Evolutionary conservation across 2,888 invertebrate species (phyloP).

Genomic region (Nomada flava): DNA sequence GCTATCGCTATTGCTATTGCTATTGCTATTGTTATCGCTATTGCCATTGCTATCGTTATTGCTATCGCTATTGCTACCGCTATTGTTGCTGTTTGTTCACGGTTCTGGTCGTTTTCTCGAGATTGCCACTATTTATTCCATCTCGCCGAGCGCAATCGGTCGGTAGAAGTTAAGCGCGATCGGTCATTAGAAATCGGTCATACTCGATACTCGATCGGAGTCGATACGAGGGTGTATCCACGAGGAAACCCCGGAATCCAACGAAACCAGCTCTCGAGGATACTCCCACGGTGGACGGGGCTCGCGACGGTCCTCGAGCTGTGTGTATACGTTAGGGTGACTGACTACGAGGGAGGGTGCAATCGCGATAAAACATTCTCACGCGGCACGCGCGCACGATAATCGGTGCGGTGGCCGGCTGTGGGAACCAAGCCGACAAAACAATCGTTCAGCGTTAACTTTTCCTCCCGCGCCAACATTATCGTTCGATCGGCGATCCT

Average conservation of each 20-base stretch:
- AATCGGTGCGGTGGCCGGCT: constrained; percentile 72
- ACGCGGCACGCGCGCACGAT: constrained; percentile 82
- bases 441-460: constrained; percentile 81
- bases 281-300: constrained; percentile 49
- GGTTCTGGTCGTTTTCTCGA: background rate
- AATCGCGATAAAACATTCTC: constrained; percentile 79
- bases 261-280: background rate
- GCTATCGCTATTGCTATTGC: no score
- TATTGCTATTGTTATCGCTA: background rate
- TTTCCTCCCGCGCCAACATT: constrained; percentile 65
- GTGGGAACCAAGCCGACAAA: constrained; percentile 82
- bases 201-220: no score
- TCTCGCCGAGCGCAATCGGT: background rate
- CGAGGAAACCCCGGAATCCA: constrained; percentile 60
- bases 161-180: no score
- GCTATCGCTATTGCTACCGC: no score
- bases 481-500: background rate
- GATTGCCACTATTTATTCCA: no score
- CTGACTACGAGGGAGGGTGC: constrained; percentile 71
- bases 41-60: no score
- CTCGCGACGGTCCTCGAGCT: constrained; percentile 48
- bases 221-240: background rate
- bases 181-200: no score
- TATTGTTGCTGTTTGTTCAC: background rate
- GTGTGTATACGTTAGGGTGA: constrained; percentile 38